Percentiles rank a stretch among this genome's conserved stretches.
phyloP scores from a whole-genome alignment of 2,797 vertebrate species.

The Glyptemys insculpta region DNA sequence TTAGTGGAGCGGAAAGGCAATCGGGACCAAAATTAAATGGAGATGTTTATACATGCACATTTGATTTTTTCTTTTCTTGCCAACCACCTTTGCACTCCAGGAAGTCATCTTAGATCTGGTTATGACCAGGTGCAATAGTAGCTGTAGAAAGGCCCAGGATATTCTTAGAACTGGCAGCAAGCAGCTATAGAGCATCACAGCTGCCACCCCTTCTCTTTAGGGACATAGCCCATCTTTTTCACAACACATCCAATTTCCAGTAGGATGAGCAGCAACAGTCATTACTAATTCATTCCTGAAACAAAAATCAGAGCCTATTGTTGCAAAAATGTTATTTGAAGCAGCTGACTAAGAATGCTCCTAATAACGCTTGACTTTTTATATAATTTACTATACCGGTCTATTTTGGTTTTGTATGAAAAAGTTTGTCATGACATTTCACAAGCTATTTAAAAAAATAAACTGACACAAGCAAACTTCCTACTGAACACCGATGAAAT shows the following conservation, averaged over 20 bases:
- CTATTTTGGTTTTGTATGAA: background rate
- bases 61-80: background rate
- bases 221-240: background rate
- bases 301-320: background rate
- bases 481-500: slow-evolving; percentile 2
- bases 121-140: background rate
- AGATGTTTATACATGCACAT: background rate
- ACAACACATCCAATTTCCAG: background rate
- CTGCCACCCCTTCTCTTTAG: background rate
- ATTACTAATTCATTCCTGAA: background rate
- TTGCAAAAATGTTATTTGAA: background rate
- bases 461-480: background rate
- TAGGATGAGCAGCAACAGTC: background rate
- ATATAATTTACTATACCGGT: background rate
- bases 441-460: background rate
- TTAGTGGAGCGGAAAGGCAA: background rate
- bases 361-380: background rate
- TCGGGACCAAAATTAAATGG: background rate
- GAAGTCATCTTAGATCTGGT: background rate
- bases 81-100: background rate
- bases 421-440: background rate
- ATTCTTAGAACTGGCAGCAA: background rate
- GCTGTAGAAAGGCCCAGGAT: background rate
- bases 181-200: background rate
- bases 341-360: background rate